Conservation (phyloP, 1,140 invertebrate species). For the Megathymus violae region DNA sequence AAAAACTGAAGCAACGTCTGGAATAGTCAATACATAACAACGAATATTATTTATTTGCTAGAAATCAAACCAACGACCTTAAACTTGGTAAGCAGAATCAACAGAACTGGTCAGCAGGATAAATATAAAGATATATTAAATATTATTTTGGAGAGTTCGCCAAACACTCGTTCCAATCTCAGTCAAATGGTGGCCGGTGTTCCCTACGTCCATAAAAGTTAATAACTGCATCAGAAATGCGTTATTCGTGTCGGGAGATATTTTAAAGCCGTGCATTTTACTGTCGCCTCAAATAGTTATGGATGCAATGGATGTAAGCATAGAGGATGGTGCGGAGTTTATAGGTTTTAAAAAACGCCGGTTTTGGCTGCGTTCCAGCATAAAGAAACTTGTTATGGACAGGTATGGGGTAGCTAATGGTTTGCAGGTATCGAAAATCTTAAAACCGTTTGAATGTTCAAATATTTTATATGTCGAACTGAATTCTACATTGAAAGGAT, state of each 20-base stretch:
- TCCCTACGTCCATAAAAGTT: constrained; percentile 25
- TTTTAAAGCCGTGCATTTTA: constrained; percentile 19
- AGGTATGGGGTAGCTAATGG: neutral
- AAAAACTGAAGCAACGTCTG: too few species aligned
- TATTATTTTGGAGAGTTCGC: too few species aligned
- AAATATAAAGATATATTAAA: too few species aligned
- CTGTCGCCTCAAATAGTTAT: constrained; percentile 21
- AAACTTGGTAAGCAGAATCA: too few species aligned
- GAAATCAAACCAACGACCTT: too few species aligned
- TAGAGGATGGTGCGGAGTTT: neutral
- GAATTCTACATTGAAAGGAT: too few species aligned
- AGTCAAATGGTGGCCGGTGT: constrained; percentile 6
- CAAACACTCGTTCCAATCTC: constrained; percentile 31
- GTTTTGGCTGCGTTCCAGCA: neutral
- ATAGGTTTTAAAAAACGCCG: neutral
- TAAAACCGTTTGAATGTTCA: too few species aligned
- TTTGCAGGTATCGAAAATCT: too few species aligned
- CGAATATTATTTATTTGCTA: too few species aligned
- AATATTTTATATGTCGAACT: too few species aligned
- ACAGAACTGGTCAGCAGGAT: too few species aligned
- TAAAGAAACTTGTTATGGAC: neutral
- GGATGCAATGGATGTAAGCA: neutral
- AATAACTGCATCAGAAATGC: constrained; percentile 36
- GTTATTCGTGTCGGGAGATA: constrained; percentile 31
- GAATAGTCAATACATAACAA: too few species aligned